Base-by-base conservation (phyloP, 1,140 invertebrate species). In the Panulirus ornatus region DNA sequence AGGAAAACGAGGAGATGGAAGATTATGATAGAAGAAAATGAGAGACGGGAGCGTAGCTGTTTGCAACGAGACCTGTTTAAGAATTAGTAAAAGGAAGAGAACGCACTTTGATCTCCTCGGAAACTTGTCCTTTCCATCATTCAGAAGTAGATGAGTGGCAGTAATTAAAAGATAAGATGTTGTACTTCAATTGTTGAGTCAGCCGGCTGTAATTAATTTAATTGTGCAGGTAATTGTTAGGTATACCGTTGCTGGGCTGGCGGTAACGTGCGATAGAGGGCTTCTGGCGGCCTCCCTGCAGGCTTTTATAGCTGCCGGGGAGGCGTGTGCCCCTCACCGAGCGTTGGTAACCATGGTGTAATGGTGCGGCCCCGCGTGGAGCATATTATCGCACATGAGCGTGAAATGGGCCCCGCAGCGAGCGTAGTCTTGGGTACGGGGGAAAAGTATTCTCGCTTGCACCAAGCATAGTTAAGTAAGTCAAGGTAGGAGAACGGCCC, bases 161-260 rank as follows among this genome's bases (percentile, higher is more conserved):
- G 5, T 81, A 81, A 81, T 81, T 58, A 81, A 81, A 81, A 58
- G 47, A 58, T 36, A 58, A 51, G 76, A 79, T 9, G 47, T 81
- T 81, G 30, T 81, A 27, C 78, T 81, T 81, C 47, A 58, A 34
- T 36, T 47, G 51, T 14, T 58, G 8, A 22, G 78, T 47, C 38
- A 81, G 58, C 58, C 34, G 11, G 51, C 78, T 58, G 3, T 81
- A 81, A 81, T 81, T 81, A 44, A 58, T 81, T 81, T 81, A 81
- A 81, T 81, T 81, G 47, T 81, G 78, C 38, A 58, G 51, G 78
- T 81, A 81, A 81, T 81, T 81, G 78, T 58, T 51, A 81, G 27
- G 51, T 81, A 76, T 34, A 40, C 73, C 22, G 47, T 22, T 51
- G 47, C 30, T 51, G 76, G 36, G 78, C 58, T 30, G 58, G 51